These are phyloP conservation scores for Ophion ventricosus DNA, from an alignment of 2,888 invertebrate genomes.

Conservation along the genomic window DNA sequence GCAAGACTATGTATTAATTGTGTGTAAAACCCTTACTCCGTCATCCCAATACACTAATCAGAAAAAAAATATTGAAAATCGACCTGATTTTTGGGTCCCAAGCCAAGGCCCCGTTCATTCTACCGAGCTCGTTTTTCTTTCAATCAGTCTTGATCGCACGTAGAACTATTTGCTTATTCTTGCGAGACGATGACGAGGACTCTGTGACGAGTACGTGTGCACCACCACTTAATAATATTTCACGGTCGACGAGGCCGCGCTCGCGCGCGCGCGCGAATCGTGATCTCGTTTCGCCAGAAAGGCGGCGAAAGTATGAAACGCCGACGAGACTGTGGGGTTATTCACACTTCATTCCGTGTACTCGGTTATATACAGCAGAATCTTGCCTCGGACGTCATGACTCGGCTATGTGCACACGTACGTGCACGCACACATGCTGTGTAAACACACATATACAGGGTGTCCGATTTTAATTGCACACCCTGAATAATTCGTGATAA, in stretches of 20 bases:
- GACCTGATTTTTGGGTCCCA: not conserved
- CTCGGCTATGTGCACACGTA: constrained; percentile 16
- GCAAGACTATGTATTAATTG: too few relatives aligned
- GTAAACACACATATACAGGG: not conserved
- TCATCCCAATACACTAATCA: too few relatives aligned
- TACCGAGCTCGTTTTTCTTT: not conserved
- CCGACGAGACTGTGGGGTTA: constrained; percentile 44
- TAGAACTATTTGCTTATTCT: constrained; percentile 6
- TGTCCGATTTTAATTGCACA: not conserved
- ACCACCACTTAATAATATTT: constrained; percentile 57
- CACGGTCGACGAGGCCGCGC: constrained; percentile 57
- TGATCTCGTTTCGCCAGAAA: constrained; percentile 54
- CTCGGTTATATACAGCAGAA: constrained; percentile 19
- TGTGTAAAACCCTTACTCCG: too few relatives aligned
- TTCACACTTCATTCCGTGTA: constrained; percentile 50
- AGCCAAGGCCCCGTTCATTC: not conserved
- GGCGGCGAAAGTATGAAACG: constrained; percentile 54
- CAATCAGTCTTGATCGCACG: not conserved
- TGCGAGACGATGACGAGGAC: constrained; percentile 33
- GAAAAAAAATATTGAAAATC: not conserved
- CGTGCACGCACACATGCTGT: not conserved
- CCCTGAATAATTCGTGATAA: not conserved
- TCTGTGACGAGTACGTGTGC: constrained; percentile 14
- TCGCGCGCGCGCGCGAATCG: constrained; percentile 41
- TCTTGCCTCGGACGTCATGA: constrained; percentile 34